Percentiles rank a stretch among this genome's conserved stretches.
These are phyloP conservation scores for Drosophila nikananu DNA, from an alignment of 1,140 invertebrate species.

Conservation along the genomic window DNA sequence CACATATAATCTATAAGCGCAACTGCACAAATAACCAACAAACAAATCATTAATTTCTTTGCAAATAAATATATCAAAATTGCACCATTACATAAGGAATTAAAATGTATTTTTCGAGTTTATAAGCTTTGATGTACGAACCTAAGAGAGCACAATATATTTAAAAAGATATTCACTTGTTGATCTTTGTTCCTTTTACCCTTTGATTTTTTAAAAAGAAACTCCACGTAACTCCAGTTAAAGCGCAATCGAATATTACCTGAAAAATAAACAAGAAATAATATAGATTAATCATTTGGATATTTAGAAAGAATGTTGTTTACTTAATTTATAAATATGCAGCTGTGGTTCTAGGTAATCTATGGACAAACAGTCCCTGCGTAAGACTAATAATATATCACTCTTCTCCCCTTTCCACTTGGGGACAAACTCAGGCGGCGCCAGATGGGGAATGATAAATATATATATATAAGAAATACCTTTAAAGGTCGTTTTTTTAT, in stretches of 20 bases:
- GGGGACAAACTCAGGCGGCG: conserved; percentile 12
- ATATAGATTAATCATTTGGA: conserved; percentile 27
- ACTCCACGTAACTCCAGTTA: neutral
- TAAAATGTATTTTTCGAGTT: neutral
- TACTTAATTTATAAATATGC: conserved; percentile 31
- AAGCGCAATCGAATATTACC: conserved; percentile 34
- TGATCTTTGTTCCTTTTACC: neutral
- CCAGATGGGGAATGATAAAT: conserved; percentile 7
- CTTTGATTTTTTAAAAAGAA: neutral
- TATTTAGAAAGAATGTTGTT: conserved; percentile 11
- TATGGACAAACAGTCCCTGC: conserved; percentile 3
- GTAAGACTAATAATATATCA: conserved; percentile 18
- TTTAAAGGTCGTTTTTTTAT: conserved; percentile 51
- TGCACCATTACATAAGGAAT: too few species aligned
- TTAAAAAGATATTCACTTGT: neutral
- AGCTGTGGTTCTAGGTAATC: conserved; percentile 30
- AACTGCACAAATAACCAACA: neutral
- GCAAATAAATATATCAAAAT: too few species aligned
- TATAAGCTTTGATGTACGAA: too few species aligned
- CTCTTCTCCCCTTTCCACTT: conserved; percentile 8
- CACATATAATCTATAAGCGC: conserved; percentile 49
- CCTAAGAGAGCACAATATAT: neutral
- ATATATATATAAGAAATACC: conserved; percentile 46
- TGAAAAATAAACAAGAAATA: conserved; percentile 40
- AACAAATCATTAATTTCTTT: neutral